These are phyloP conservation scores for Pangasius sanitwongsei DNA, from an alignment of 2,797 vertebrate species.

Conservation along the genomic window DNA sequence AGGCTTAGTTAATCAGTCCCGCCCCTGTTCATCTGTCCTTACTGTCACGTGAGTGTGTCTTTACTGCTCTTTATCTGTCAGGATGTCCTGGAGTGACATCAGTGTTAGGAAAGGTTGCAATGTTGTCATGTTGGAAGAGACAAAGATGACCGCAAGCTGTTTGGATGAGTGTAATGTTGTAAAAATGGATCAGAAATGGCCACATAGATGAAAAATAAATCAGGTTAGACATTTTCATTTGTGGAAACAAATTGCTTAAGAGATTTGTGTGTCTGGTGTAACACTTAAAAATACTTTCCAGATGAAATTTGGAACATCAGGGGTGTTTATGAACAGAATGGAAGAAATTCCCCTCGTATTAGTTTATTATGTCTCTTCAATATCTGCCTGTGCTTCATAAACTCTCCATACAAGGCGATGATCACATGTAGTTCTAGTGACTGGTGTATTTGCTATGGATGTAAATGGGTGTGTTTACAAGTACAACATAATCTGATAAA, in stretches of 20 bases:
- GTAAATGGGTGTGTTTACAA: background rate
- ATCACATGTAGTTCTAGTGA: background rate
- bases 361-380: background rate
- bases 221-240: background rate
- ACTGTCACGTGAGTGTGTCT: slow-evolving; percentile 60
- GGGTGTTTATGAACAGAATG: background rate
- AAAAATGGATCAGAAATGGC: background rate
- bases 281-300: background rate
- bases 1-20: slow-evolving; percentile 54
- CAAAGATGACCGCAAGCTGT: background rate
- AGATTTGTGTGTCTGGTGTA: background rate
- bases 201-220: no score
- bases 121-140: slow-evolving; percentile 5
- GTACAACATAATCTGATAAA: background rate
- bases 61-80: slow-evolving; percentile 50
- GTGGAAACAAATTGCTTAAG: background rate
- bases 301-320: background rate
- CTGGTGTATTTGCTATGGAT: background rate
- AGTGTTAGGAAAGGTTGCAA: slow-evolving; percentile 34
- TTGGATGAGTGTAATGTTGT: background rate
- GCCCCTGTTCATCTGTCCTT: slow-evolving; percentile 12
- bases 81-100: slow-evolving; percentile 55
- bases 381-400: background rate
- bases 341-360: background rate
- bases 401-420: background rate